Conservation (phyloP, 2,113 vertebrate genomes). For the Antigone vipio region DNA sequence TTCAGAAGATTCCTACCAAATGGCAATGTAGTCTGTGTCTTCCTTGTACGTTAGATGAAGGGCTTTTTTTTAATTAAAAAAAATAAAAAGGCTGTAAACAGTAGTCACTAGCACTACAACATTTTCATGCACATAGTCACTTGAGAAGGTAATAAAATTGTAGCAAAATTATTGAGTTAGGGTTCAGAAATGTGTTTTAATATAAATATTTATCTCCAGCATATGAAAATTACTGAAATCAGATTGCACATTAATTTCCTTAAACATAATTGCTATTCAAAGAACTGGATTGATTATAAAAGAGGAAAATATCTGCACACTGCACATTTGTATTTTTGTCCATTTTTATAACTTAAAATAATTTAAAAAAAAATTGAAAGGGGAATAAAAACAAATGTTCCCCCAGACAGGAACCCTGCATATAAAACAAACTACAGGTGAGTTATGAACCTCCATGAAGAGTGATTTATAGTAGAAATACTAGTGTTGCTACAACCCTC, state of each 20-base stretch:
- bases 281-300: neutral
- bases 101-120: neutral
- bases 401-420: neutral
- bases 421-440: neutral
- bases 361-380: conserved; percentile 7
- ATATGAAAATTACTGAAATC: neutral
- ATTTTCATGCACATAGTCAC: neutral
- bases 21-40: neutral
- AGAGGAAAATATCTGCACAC: neutral
- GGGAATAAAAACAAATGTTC: neutral
- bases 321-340: neutral
- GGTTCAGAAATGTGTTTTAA: neutral
- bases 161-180: neutral
- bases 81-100: neutral
- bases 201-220: neutral
- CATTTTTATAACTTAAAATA: neutral
- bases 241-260: neutral
- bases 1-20: neutral
- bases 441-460: neutral
- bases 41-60: neutral
- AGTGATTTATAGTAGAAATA: conserved; percentile 14
- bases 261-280: neutral
- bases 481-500: neutral
- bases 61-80: neutral
- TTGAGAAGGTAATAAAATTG: neutral